Conservation (phyloP, 2,797 vertebrate genomes). For the Petrocephalus sullivani region DNA sequence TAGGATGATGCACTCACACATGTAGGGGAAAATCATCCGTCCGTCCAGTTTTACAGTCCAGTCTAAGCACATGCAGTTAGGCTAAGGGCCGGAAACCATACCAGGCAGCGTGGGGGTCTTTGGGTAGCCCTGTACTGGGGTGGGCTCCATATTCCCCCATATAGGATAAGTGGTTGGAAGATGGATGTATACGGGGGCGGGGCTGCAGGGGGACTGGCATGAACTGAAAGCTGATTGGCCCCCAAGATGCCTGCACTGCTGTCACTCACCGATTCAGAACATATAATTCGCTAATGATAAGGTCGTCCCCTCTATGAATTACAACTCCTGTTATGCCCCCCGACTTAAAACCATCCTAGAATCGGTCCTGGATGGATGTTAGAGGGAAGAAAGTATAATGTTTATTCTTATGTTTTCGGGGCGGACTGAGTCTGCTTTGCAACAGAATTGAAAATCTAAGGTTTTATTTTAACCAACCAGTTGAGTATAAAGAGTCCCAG, state of each 20-base stretch:
- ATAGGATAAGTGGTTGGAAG: neutral
- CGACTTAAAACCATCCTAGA: neutral
- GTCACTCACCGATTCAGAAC: neutral
- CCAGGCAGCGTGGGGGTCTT: neutral
- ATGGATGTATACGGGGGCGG: neutral
- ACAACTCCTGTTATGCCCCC: neutral
- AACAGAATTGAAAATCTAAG: neutral
- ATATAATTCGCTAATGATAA: neutral
- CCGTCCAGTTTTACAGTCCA: neutral
- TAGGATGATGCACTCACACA: neutral
- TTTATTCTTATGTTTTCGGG: neutral
- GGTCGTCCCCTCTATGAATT: neutral
- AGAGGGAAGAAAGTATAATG: slow-evolving; percentile 1
- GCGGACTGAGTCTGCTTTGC: neutral
- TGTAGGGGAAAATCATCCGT: neutral
- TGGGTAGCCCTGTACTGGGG: too few relatives aligned
- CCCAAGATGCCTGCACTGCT: neutral
- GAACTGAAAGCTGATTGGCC: neutral
- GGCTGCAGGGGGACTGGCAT: neutral
- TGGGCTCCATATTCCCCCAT: neutral
- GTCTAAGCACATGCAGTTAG: neutral
- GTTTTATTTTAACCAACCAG: neutral
- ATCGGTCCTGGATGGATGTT: neutral
- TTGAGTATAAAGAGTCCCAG: neutral
- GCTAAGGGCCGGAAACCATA: neutral